Conservation (phyloP, 2,797 vertebrate species). For the Columba guinea region DNA sequence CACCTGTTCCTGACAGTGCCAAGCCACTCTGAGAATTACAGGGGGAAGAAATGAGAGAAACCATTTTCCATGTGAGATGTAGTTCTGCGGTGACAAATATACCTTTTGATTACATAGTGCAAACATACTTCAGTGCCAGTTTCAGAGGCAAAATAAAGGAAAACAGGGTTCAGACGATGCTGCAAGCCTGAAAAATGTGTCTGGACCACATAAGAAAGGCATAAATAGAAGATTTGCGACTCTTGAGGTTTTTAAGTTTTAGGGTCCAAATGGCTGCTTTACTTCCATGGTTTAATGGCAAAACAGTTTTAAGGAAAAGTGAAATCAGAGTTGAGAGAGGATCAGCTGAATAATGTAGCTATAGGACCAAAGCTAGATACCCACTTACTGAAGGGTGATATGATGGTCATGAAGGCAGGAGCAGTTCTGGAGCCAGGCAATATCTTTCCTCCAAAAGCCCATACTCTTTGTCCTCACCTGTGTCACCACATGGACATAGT, state of each 20-base stretch:
- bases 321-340: background rate
- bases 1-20: slow-evolving; percentile 22
- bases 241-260: slow-evolving; percentile 27
- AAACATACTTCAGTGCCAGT: slow-evolving; percentile 37
- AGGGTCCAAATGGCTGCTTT: background rate
- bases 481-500: background rate
- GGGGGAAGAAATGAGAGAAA: slow-evolving; percentile 52
- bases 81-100: background rate
- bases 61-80: slow-evolving; percentile 29
- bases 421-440: background rate
- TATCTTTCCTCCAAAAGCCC: background rate
- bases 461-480: background rate
- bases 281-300: slow-evolving; percentile 6
- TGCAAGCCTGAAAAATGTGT: slow-evolving; percentile 64
- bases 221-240: slow-evolving; percentile 42
- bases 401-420: background rate
- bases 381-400: background rate
- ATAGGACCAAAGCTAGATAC: background rate
- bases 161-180: slow-evolving; percentile 55
- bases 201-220: slow-evolving; percentile 53
- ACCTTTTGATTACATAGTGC: slow-evolving; percentile 45
- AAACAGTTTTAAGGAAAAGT: background rate
- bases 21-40: slow-evolving; percentile 37
- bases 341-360: background rate
- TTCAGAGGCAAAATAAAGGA: slow-evolving; percentile 50